phyloP scores from a whole-genome alignment of 2,113 vertebrate genomes.

The Rhinolophus ferrumequinum region DNA sequence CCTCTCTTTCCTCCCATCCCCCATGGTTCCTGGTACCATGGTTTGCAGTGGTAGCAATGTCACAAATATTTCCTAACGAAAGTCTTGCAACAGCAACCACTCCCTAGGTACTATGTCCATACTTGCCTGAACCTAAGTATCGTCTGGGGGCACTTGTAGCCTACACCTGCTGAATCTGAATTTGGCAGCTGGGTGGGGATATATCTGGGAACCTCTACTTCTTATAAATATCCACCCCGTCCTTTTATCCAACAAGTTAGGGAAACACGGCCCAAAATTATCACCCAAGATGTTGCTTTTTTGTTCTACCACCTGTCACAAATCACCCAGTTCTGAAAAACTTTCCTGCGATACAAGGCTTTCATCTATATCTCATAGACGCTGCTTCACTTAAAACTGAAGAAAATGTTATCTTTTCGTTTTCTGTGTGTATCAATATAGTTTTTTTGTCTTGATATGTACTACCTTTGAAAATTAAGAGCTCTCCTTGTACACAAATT shows the following conservation, averaged over 20 bases:
- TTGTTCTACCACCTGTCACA: background rate
- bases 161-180: background rate
- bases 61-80: background rate
- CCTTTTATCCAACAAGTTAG: background rate
- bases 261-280: background rate
- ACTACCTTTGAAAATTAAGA: background rate
- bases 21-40: background rate
- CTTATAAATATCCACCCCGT: background rate
- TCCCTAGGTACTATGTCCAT: background rate
- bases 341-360: background rate
- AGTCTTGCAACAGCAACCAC: background rate
- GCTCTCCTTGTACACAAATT: background rate
- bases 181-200: background rate
- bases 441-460: background rate
- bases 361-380: background rate
- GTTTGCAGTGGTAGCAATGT: background rate
- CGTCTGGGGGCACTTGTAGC: background rate
- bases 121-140: background rate
- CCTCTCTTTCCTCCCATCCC: background rate
- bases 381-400: slow-evolving; percentile 7
- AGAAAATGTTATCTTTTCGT: background rate
- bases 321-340: background rate
- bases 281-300: background rate
- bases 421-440: background rate
- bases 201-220: background rate